Base-by-base conservation (phyloP, 2,797 vertebrate genomes). In the Austrolebias charrua region DNA sequence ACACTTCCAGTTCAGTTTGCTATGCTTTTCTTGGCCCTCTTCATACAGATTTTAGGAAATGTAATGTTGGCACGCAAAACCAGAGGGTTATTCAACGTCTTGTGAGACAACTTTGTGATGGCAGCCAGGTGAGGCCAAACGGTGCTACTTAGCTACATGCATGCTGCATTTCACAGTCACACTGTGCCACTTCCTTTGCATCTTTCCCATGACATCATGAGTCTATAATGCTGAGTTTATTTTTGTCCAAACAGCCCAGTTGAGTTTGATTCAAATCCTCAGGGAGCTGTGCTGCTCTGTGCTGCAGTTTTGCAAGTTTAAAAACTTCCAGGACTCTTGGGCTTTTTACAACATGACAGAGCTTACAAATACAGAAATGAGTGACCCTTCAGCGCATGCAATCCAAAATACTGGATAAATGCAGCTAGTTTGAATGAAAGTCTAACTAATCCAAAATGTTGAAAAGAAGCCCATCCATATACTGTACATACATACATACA, bases 1-100 rank as follows among this genome's bases (percentile, higher is more conserved):
- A 71, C 71, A 77, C 69, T 78, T 64, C 63, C 65, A 70, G 43
- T 66, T 71, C 43, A 45, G 50, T 75, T 71, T 66, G 66, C 61
- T 63, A 24, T 60, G 81, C 69, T 89, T 86, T 86, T 83, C 67
- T 90, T 89, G 90, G 85, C 80, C 18, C 52, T 52, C 51, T 60
- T 45, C 51, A 40, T 65, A 53, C 63, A 6, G 20, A 51, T 80
- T 87, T 83, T 68, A 74, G 81, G 86, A 88, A 84, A 67, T 77
- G 63, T 44, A 55, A 54, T 81, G 63, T 76, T 63, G 29, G 81
- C 61, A 45, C 69, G 55, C 47, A 13, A 18, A 67, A 69, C 67
- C 80, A 54, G 67, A 75, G 63, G 71, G 73, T 81, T 78, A 76
- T 79, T 80, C 74, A 81, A 86, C 46, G 67, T 52, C 15, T 16